These are phyloP conservation scores for Scaptomyza pallida DNA, from an alignment of 1,140 invertebrate genomes.

Conservation along the genomic window DNA sequence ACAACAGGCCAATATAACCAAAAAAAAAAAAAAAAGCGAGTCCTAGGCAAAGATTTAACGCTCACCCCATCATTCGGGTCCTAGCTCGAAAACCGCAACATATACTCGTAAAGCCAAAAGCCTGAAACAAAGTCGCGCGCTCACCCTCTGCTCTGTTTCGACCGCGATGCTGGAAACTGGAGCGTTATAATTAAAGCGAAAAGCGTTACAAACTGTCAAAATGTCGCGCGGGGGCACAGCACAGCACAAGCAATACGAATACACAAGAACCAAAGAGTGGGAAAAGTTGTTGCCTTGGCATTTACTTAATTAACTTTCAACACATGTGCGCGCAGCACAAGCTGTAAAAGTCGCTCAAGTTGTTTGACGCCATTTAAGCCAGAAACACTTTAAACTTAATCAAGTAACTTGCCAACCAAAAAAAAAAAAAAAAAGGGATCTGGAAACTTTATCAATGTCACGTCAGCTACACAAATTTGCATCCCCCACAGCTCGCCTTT, in stretches of 20 bases:
- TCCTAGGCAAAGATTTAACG: constrained; percentile 24
- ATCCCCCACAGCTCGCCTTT: constrained; percentile 23
- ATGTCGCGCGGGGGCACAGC: constrained; percentile 26
- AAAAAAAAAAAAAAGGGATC: constrained; percentile 11
- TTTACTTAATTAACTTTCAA: constrained; percentile 73
- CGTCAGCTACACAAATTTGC: constrained; percentile 61
- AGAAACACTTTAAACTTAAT: constrained; percentile 63
- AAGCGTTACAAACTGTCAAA: constrained; percentile 60
- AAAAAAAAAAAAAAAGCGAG: no score
- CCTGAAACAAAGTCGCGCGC: background rate
- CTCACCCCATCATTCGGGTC: no score
- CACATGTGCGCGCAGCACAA: constrained; percentile 18
- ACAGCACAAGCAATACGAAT: constrained; percentile 6
- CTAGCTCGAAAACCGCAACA: constrained; percentile 13
- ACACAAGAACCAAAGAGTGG: background rate
- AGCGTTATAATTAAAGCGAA: constrained; percentile 61
- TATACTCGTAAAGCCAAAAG: constrained; percentile 9
- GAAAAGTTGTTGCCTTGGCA: constrained; percentile 16
- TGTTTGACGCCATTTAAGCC: constrained; percentile 31
- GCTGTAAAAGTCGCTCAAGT: constrained; percentile 9
- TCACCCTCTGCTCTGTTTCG: no score
- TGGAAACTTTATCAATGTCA: constrained; percentile 32
- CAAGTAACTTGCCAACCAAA: constrained; percentile 24
- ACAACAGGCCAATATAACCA: constrained; percentile 36
- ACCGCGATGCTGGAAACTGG: background rate